phyloP scores from a whole-genome alignment of 1,140 invertebrate genomes.

The Anthonomus grandis region DNA sequence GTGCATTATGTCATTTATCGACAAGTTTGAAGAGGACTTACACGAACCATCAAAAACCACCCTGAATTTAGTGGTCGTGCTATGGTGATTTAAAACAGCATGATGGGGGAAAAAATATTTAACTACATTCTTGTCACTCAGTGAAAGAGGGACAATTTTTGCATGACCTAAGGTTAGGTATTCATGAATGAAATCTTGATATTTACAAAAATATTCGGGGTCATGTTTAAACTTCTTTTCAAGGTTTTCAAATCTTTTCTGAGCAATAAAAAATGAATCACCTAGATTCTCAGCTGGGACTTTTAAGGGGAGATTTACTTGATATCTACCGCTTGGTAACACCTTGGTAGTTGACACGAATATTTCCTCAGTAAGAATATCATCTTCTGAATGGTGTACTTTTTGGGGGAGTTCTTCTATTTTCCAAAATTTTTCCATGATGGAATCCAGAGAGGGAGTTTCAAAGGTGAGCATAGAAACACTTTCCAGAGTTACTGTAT shows the following conservation, averaged over 20 bases:
- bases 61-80: constrained; percentile 42
- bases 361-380: constrained; percentile 6
- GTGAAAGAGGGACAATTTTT: constrained; percentile 16
- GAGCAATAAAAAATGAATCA: constrained; percentile 6
- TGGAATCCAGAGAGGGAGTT: constrained; percentile 1
- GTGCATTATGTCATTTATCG: constrained; percentile 34
- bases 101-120: constrained; percentile 30
- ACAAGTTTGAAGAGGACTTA: constrained; percentile 37
- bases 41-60: constrained; percentile 43
- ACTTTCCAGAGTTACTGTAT: neutral
- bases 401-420: constrained; percentile 8
- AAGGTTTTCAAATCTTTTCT: neutral
- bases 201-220: constrained; percentile 2
- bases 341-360: neutral
- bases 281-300: neutral
- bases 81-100: constrained; percentile 34
- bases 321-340: constrained; percentile 1
- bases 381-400: neutral
- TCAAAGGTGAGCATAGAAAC: neutral
- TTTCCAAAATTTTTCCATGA: constrained; percentile 20
- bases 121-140: neutral
- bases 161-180: constrained; percentile 38
- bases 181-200: constrained; percentile 35
- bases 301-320: constrained; percentile 9
- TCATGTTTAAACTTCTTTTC: constrained; percentile 2